Evolutionary conservation across 2,797 vertebrate species (phyloP).

Genomic region (Amniataba percoides): DNA sequence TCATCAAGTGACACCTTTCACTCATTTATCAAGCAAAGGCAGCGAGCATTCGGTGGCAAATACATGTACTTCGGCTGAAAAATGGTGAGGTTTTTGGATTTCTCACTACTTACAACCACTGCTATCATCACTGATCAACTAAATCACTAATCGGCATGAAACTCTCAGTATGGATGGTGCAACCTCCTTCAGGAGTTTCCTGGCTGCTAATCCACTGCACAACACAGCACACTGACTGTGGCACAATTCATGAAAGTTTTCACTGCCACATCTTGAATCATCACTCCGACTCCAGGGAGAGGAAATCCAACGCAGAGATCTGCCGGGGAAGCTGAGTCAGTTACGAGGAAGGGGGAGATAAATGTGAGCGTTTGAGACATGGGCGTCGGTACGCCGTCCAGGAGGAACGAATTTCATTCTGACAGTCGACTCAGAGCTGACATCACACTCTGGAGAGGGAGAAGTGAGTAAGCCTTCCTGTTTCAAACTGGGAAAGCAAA

Average conservation of each 20-base stretch:
- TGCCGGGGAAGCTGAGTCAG: conserved; percentile 47
- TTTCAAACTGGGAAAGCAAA: conserved; percentile 60
- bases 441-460: conserved; percentile 64
- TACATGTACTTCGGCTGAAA: background rate
- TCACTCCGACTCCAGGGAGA: conserved; percentile 31
- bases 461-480: conserved; percentile 72
- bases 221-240: conserved; percentile 14
- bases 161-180: background rate
- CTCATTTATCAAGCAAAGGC: conserved; percentile 10
- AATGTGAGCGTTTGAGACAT: conserved; percentile 56
- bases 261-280: conserved; percentile 39
- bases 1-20: conserved; percentile 20
- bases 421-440: conserved; percentile 59
- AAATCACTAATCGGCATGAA: conserved; percentile 7
- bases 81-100: background rate
- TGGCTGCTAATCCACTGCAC: conserved; percentile 1
- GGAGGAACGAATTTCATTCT: conserved; percentile 42
- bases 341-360: conserved; percentile 26
- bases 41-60: background rate
- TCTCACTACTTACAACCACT: background rate
- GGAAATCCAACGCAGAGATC: conserved; percentile 45
- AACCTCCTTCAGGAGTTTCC: conserved; percentile 1
- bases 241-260: conserved; percentile 21
- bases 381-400: conserved; percentile 31
- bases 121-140: background rate